phyloP scores from a whole-genome alignment of 2,888 invertebrate genomes.

The Ctenicera cuprea region DNA sequence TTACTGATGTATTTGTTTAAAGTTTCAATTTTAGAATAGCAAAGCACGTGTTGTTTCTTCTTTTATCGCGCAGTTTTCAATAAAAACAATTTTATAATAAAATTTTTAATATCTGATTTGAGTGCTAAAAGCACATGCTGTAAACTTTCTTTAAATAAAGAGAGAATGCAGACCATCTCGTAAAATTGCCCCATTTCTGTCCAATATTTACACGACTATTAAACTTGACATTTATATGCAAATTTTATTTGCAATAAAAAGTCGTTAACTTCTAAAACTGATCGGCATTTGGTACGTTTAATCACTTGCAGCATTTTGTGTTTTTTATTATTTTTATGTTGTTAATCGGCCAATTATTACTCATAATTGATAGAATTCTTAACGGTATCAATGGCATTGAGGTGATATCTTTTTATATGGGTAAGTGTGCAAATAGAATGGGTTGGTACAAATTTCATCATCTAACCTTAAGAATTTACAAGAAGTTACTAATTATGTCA shows the following conservation, averaged over 20 bases:
- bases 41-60: too few relatives aligned
- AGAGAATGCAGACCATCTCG: not conserved
- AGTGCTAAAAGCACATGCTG: too few relatives aligned
- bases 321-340: not conserved
- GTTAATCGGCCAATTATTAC: not conserved
- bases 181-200: not conserved
- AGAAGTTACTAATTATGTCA: not conserved
- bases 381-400: slow-evolving; percentile 25
- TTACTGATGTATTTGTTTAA: too few relatives aligned
- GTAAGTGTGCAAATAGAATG: not conserved
- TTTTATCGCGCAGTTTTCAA: too few relatives aligned
- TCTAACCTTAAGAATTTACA: not conserved
- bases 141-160: slow-evolving; percentile 9
- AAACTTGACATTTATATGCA: slow-evolving; percentile 27
- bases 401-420: not conserved
- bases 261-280: slow-evolving; percentile 9
- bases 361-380: not conserved
- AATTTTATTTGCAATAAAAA: slow-evolving; percentile 8
- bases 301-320: not conserved
- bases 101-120: too few relatives aligned
- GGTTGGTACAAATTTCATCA: slow-evolving; percentile 7
- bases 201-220: not conserved
- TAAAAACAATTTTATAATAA: too few relatives aligned
- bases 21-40: too few relatives aligned
- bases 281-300: not conserved